Percentiles rank a stretch among this genome's conserved stretches.
Evolutionary conservation across 2,888 invertebrate species (phyloP).

Genomic region (Torymus tubicola): DNA sequence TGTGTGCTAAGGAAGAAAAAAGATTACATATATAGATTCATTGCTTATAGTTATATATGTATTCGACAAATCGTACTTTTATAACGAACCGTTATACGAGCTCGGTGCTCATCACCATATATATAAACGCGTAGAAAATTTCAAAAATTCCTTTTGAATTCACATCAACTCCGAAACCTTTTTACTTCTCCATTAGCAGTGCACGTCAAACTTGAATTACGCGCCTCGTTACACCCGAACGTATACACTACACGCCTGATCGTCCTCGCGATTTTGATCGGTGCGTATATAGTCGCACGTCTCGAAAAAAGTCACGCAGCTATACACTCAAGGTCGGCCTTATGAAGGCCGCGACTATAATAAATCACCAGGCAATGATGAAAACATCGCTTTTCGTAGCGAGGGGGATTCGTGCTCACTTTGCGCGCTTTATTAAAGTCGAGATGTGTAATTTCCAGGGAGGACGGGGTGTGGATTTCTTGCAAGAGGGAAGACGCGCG

Average conservation of each 20-base stretch:
- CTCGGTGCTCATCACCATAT: too few relatives aligned
- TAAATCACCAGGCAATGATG: conserved; percentile 47
- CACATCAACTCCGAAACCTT: too few relatives aligned
- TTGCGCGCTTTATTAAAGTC: too few relatives aligned
- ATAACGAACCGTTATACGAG: too few relatives aligned
- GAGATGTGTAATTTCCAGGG: conserved; percentile 13
- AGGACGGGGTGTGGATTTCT: too few relatives aligned
- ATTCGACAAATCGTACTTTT: too few relatives aligned
- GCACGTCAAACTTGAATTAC: conserved; percentile 46
- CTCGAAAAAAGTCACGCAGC: conserved; percentile 1
- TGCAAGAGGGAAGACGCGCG: not conserved
- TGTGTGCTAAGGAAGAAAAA: too few relatives aligned
- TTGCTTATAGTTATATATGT: too few relatives aligned
- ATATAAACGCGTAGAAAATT: too few relatives aligned
- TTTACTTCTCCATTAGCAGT: too few relatives aligned
- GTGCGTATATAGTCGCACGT: not conserved
- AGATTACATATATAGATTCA: too few relatives aligned
- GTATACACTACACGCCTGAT: not conserved
- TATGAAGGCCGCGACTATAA: not conserved
- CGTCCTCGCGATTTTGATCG: conserved; percentile 37
- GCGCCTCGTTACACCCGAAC: conserved; percentile 23
- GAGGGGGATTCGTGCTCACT: not conserved
- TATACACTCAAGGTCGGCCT: not conserved
- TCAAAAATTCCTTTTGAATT: too few relatives aligned
- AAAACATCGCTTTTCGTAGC: conserved; percentile 30